phyloP scores from a whole-genome alignment of 2,113 vertebrate species.

The human region GRCh38 chr3:109645501-109646000 shows the following conservation, averaged over 20 bases:
- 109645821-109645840: not conserved
- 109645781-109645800: not conserved
- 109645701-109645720: not conserved
- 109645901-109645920: not conserved
- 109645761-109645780: not conserved
- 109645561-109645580: not conserved
- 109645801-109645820: not conserved
- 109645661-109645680: not conserved
- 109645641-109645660: not conserved
- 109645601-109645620: not conserved
- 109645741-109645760: not conserved
- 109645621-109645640: not conserved
- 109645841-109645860: not conserved
- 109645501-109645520: not conserved
- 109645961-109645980: not conserved
- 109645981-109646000: not conserved
- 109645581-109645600: not conserved
- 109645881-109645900: not conserved
- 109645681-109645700: not conserved
- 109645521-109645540: not conserved
- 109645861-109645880: not conserved
- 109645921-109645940: not conserved
- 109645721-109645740: not conserved
- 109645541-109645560: not conserved
- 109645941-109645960: not conserved